Conservation (phyloP, 2,888 invertebrate genomes). For the Aphelenchoides bicaudatus region DNA sequence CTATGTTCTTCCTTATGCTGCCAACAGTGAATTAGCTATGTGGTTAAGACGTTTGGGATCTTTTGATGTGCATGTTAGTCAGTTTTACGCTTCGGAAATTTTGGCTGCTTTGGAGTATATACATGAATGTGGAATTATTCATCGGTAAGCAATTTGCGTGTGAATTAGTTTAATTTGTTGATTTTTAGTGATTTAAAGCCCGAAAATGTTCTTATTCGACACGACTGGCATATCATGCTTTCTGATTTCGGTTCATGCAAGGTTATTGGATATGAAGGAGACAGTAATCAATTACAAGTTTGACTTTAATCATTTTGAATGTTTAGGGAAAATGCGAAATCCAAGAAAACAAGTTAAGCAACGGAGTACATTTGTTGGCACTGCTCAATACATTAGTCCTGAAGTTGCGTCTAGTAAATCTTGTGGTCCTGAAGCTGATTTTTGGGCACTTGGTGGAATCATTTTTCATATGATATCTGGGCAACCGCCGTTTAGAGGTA, state of each 20-base stretch:
- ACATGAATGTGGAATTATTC: conserved; percentile 46
- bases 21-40: conserved; percentile 86
- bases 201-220: conserved; percentile 90
- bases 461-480: conserved; percentile 83
- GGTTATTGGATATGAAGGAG: conserved; percentile 36
- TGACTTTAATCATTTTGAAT: conserved; percentile 8
- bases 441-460: conserved; percentile 83
- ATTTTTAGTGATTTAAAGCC: conserved; percentile 91
- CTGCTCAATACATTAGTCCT: conserved; percentile 96
- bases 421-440: conserved; percentile 68
- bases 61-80: conserved; percentile 81
- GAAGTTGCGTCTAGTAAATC: conserved; percentile 73
- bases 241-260: conserved; percentile 94
- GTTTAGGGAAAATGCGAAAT: neutral
- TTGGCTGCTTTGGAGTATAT: conserved; percentile 65
- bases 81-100: conserved; percentile 91
- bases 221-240: conserved; percentile 89
- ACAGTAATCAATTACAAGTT: conserved; percentile 13
- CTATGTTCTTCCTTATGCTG: conserved; percentile 66
- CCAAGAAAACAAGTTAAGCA: conserved; percentile 8
- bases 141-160: too few species aligned
- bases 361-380: conserved; percentile 78
- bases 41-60: conserved; percentile 84
- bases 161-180: too few species aligned
- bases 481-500: conserved; percentile 78